Percentiles rank a stretch among this genome's conserved stretches.
phyloP scores from a whole-genome alignment of 2,888 invertebrate species.

The Chymomyza caudatula region DNA sequence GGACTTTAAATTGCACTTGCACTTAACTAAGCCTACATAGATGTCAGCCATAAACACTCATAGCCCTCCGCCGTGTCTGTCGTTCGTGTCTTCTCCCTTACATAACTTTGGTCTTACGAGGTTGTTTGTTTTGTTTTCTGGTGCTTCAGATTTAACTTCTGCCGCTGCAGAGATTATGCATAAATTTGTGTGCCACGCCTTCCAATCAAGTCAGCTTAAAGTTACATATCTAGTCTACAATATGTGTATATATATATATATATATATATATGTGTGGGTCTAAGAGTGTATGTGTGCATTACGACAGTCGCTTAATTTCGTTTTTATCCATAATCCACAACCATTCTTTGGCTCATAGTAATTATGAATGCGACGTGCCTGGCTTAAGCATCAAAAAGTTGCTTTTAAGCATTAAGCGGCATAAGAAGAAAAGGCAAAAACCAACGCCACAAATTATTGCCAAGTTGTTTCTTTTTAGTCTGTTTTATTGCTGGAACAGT shows the following conservation, averaged over 20 bases:
- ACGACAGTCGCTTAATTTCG: constrained; percentile 34
- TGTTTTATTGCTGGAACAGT: constrained; percentile 31
- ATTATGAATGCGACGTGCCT: constrained; percentile 61
- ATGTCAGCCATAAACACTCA: neutral
- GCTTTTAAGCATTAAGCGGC: constrained; percentile 24
- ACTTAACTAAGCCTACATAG: constrained; percentile 36
- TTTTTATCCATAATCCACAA: neutral
- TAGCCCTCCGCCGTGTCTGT: neutral
- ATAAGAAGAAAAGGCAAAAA: constrained; percentile 63
- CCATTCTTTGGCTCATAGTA: constrained; percentile 40
- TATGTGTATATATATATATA: no score
- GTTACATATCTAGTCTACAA: neutral
- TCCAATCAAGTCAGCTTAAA: neutral
- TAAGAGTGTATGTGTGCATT: constrained; percentile 16
- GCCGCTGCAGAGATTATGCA: constrained; percentile 1
- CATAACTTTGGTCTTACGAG: neutral
- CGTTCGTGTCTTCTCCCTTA: neutral
- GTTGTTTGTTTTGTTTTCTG: neutral
- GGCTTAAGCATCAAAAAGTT: constrained; percentile 32
- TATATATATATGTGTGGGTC: neutral
- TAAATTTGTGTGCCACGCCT: neutral
- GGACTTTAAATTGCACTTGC: constrained; percentile 72
- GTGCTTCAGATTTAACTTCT: neutral
- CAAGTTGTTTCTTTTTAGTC: constrained; percentile 45
- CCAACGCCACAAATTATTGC: constrained; percentile 59